These are phyloP conservation scores for Allolobophora icterica DNA, from an alignment of 2,888 invertebrate genomes.

Conservation along the genomic window DNA sequence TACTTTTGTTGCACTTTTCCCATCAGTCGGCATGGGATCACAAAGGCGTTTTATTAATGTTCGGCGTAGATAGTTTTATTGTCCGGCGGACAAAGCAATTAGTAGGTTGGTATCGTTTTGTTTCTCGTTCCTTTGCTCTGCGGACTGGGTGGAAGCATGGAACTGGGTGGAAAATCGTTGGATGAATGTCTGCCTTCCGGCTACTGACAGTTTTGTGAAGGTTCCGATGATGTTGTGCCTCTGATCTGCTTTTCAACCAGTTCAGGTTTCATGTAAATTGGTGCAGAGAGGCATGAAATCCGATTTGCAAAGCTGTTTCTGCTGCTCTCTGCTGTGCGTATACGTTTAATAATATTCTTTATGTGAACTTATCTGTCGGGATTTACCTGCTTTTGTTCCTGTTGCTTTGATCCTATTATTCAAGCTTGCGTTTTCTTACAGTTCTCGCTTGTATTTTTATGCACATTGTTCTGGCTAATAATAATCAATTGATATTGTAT, in stretches of 20 bases:
- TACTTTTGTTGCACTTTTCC: neutral
- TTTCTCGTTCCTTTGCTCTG: neutral
- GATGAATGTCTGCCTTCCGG: neutral
- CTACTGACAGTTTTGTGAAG: neutral
- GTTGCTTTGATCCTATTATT: neutral
- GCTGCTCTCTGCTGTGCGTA: neutral
- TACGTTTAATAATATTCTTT: neutral
- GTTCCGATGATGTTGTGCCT: neutral
- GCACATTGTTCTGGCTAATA: neutral
- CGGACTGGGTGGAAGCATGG: neutral
- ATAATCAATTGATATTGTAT: neutral
- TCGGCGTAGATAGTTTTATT: neutral
- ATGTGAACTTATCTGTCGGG: neutral
- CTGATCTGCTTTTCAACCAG: neutral
- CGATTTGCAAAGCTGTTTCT: neutral
- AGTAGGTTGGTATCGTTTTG: neutral
- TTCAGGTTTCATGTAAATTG: neutral
- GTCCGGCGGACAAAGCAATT: neutral
- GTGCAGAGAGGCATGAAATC: neutral
- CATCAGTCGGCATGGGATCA: neutral
- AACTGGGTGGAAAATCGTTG: neutral
- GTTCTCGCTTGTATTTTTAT: neutral
- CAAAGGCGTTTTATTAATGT: slow-evolving; percentile 8
- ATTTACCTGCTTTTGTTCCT: neutral
- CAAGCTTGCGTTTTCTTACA: neutral